phyloP scores from a whole-genome alignment of 2,888 invertebrate genomes.

The Tethea ocularis region DNA sequence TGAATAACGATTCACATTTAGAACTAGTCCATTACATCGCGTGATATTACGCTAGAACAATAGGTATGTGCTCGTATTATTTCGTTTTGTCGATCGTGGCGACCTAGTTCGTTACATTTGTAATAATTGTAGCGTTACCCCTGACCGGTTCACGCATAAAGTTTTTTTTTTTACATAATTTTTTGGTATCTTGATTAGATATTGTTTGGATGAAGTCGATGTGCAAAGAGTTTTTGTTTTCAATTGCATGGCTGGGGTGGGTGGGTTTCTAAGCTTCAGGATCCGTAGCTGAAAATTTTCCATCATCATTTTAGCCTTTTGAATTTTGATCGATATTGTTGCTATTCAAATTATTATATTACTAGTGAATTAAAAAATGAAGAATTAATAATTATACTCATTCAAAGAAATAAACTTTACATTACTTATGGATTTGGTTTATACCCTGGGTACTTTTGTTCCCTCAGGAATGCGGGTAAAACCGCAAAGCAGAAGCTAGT shows the following conservation, averaged over 20 bases:
- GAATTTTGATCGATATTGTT: too few relatives aligned
- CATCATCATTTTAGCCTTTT: too few relatives aligned
- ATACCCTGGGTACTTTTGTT: too few relatives aligned
- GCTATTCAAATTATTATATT: too few relatives aligned
- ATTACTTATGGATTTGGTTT: too few relatives aligned
- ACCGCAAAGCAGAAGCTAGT: too few relatives aligned
- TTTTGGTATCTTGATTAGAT: neutral
- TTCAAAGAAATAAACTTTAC: too few relatives aligned
- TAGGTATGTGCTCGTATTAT: conserved; percentile 17
- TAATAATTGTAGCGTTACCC: conserved; percentile 21
- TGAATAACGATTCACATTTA: neutral
- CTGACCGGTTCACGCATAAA: conserved; percentile 35
- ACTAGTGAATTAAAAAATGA: too few relatives aligned
- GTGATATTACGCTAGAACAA: conserved; percentile 17
- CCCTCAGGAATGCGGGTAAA: too few relatives aligned
- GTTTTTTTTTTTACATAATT: neutral
- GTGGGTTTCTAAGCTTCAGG: neutral
- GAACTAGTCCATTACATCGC: neutral
- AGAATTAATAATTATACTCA: too few relatives aligned
- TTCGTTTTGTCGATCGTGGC: conserved; percentile 19
- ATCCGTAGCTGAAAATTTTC: neutral
- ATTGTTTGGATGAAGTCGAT: neutral
- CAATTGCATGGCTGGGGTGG: neutral
- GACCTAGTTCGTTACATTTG: conserved; percentile 28
- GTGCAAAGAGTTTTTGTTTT: neutral